A percentile compares a stretch with the other conserved stretches of the same genome.
phyloP scores from a whole-genome alignment of 2,797 vertebrate species.

The Avahi laniger region DNA sequence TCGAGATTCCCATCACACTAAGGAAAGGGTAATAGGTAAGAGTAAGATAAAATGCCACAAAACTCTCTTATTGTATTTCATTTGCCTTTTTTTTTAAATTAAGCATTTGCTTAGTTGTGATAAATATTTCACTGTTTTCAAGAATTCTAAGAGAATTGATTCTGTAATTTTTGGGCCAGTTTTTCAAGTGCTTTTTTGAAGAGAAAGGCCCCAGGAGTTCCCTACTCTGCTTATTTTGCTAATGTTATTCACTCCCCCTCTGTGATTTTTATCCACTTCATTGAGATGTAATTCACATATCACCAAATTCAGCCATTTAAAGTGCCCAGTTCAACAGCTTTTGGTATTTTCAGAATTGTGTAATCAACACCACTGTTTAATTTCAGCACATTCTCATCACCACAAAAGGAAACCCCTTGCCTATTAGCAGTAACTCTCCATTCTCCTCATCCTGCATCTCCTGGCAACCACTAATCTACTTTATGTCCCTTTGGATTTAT shows the following conservation, averaged over 20 bases:
- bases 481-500: background rate
- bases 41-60: background rate
- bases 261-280: background rate
- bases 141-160: background rate
- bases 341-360: background rate
- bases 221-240: background rate
- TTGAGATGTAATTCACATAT: background rate
- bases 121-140: background rate
- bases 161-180: background rate
- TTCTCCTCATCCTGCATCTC: background rate
- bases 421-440: background rate
- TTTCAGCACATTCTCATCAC: background rate
- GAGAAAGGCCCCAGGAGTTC: background rate
- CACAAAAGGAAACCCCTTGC: background rate
- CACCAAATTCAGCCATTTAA: background rate
- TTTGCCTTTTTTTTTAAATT: background rate
- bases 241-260: background rate
- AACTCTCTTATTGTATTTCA: background rate
- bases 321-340: background rate
- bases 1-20: background rate
- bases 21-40: background rate
- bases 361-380: background rate
- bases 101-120: background rate
- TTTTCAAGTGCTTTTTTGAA: background rate
- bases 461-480: background rate